Evolutionary conservation across 2,888 invertebrate genomes (phyloP).

Genomic region (Platycheirus albimanus): DNA sequence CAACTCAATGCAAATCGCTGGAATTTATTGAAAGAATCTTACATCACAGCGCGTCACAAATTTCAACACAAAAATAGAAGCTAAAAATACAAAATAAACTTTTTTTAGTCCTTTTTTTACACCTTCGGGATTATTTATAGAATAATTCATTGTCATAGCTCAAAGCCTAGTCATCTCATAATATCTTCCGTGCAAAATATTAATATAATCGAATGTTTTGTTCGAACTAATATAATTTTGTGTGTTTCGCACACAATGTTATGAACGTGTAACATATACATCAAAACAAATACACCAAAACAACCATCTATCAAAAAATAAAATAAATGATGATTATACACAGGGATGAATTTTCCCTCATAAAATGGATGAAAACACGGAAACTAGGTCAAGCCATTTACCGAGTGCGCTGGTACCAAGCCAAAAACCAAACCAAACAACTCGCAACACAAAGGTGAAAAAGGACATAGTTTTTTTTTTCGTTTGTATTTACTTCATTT

Average conservation of each 20-base stretch:
- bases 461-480: constrained; percentile 43
- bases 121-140: background rate
- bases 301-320: constrained; percentile 19
- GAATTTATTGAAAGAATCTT: background rate
- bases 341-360: constrained; percentile 27
- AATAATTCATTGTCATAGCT: background rate
- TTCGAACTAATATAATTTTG: no score
- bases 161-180: background rate
- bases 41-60: background rate
- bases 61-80: background rate
- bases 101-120: background rate
- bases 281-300: no score
- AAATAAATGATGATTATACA: background rate
- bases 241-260: no score
- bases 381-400: constrained; percentile 72
- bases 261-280: no score
- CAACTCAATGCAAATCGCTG: background rate
- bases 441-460: constrained; percentile 49
- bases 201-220: background rate
- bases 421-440: constrained; percentile 12
- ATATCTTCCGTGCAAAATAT: no score
- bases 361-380: constrained; percentile 5
- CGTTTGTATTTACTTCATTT: constrained; percentile 22
- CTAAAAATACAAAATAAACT: background rate
- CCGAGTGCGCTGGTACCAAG: constrained; percentile 68